Evolutionary conservation across 2,113 vertebrate genomes (phyloP), one percentile per base, ranked within the genome.

Genomic region (Cebus imitator): DNA sequence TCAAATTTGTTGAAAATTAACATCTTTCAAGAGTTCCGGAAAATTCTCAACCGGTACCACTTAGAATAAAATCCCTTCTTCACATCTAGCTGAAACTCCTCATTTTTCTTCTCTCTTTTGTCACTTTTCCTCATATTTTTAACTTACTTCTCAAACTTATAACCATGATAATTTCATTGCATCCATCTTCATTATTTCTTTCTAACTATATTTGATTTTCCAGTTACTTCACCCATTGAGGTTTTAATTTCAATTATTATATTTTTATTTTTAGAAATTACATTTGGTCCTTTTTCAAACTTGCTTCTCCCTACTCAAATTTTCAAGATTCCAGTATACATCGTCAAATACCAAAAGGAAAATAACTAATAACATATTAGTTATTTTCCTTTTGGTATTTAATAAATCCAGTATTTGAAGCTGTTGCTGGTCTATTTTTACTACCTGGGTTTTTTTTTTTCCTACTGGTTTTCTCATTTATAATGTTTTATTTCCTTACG

Each of bases 241-340:
- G 14, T 88, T 76, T 88, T 64, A 58, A 84, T 85, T 76, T 91
- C 73, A 82, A 66, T 76, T 30, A 90, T 35, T 86, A 4, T 43
- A 48, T 37, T 91, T 81, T 84, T 84, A 23, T 35, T 92, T 91
- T 96, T 52, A 45, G 30, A 93, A 85, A 50, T 72, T 86, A 68
- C 25, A 0, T 70, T 89, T 82, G 14, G 32, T 57, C 85, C 11
- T 61, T 86, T 95, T 91, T 86, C 70, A 90, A 93, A 32, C 76
- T 73, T 37, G 16, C 7, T 80, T 91, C n/a, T 90, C 11, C 16
- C 12, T 75, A 27, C 8, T 82, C 50, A 83, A 50, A 23, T 79
- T 89, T 93, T 93, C 64, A 93, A 58, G 37, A 8, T 73, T 91
- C 32, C 3, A 16, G 17, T 61, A 61, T 82, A 66, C 35, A 48